Percentiles rank a stretch among this genome's conserved stretches.
Conservation (phyloP, 2,888 invertebrate species). For the Eupelmus urozonus region DNA sequence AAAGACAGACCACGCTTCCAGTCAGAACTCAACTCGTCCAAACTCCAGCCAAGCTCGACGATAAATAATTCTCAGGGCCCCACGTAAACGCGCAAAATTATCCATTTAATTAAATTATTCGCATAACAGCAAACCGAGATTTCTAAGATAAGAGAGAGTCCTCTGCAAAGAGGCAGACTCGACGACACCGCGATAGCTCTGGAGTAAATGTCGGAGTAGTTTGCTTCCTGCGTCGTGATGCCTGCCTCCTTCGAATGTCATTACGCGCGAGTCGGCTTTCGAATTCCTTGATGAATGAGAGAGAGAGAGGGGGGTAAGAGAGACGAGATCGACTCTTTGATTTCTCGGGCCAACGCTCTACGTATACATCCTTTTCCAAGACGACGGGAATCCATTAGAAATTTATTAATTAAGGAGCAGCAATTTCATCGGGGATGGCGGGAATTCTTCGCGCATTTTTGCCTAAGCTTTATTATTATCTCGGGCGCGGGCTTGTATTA, state of each 20-base stretch:
- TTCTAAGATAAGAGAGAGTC: neutral
- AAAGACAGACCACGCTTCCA: no score
- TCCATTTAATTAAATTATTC: conserved; percentile 37
- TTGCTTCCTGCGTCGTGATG: conserved; percentile 14
- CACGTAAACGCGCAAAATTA: conserved; percentile 23
- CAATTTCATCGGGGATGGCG: no score
- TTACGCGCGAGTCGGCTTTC: conserved; percentile 12
- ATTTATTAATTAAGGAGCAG: conserved; percentile 47
- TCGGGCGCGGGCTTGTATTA: no score
- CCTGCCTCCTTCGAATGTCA: conserved; percentile 20
- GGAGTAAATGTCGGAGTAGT: conserved; percentile 19
- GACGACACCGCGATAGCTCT: neutral
- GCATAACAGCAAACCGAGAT: neutral
- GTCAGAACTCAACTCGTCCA: no score
- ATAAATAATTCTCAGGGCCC: conserved; percentile 25
- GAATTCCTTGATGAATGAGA: conserved; percentile 27
- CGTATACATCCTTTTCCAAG: neutral
- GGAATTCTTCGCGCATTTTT: no score
- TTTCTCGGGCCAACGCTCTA: neutral
- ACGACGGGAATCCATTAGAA: conserved; percentile 43
- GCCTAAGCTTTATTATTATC: no score
- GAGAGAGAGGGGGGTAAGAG: neutral
- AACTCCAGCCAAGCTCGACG: no score
- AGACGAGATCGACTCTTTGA: neutral
- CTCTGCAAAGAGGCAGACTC: neutral